Base-by-base conservation (phyloP, 2,113 vertebrate species). In the Protomyctophum bolini region DNA sequence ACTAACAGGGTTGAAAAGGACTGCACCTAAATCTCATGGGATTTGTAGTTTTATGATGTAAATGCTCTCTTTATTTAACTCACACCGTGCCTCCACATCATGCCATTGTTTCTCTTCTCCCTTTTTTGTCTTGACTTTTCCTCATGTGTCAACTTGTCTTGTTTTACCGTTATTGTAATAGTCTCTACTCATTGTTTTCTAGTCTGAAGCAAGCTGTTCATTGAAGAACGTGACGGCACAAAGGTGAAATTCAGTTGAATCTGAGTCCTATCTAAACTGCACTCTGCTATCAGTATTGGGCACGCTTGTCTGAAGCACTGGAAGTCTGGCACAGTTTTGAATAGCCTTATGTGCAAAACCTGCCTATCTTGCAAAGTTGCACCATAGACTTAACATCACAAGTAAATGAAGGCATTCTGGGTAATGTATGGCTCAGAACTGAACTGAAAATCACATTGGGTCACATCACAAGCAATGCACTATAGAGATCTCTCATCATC, bases 1-100 rank as follows among this genome's bases (percentile, higher is more conserved):
- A 58, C n/a, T 45, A 73, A 76, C 68, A 56, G 78, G 80, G 65
- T 79, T 71, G 15, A 76, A 59, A 57, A 28, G 10, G 58, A 68
- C 70, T 69, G 66, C 74, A 85, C 75, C 82, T 73, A 76, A 87
- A 78, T 78, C 82, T 87, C 82, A 70, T 56, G 60, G 57, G 58
- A 82, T 51, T 57, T 48, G 14, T 51, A 8, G 67, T 79, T 56
- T 79, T 86, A 64, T 86, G 67, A 68, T 63, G 63, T 80, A 51
- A 58, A 82, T 70, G 68, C 52, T 63, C 55, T 85, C 63, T 73
- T 58, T 62, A 56, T 52, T 59, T 49, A 49, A 70, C 76, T 56
- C 89, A 89, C 86, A 71, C 45, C n/a, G 90, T 91, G 90, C 87
- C 90, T 90, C 70, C 59, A 63, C 45, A 51, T 72, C 48, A 70